Conservation (phyloP, 2,888 invertebrate genomes). For the Minunthozetes semirufus region DNA sequence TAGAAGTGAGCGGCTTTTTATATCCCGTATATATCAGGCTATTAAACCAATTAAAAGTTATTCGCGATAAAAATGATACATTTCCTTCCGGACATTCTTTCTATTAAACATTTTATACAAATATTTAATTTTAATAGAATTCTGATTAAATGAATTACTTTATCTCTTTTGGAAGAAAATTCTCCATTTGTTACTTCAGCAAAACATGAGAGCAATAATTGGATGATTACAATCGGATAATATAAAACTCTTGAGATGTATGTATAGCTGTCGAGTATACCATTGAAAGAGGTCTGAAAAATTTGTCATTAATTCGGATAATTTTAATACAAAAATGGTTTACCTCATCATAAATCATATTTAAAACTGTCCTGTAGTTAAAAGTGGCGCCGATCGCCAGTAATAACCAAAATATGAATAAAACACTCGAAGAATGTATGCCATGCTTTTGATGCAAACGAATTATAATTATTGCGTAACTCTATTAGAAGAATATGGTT, state of each 20-base stretch:
- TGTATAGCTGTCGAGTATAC: not conserved
- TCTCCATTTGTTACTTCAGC: constrained; percentile 54
- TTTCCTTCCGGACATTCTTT: constrained; percentile 21
- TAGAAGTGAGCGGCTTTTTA: constrained; percentile 31
- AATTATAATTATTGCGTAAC: constrained; percentile 51
- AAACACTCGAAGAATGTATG: constrained; percentile 76
- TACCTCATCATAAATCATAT: constrained; percentile 38
- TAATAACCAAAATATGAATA: constrained; percentile 85
- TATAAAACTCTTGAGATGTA: constrained; percentile 56
- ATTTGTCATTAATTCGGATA: too few species aligned
- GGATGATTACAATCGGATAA: constrained; percentile 62
- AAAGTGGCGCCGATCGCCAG: constrained; percentile 64
- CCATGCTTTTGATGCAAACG: constrained; percentile 76
- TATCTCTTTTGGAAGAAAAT: not conserved
- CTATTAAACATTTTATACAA: not conserved
- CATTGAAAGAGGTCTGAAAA: not conserved
- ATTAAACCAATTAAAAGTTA: constrained; percentile 38
- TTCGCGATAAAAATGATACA: constrained; percentile 30
- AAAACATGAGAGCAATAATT: constrained; percentile 71
- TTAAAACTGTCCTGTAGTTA: constrained; percentile 62
- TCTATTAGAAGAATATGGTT: not conserved
- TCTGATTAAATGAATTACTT: not conserved
- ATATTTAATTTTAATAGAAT: too few species aligned
- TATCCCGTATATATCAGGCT: constrained; percentile 31
- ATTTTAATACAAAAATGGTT: too few species aligned